Base-by-base conservation (phyloP, 2,888 invertebrate genomes). In the Eupsilia transversa region DNA sequence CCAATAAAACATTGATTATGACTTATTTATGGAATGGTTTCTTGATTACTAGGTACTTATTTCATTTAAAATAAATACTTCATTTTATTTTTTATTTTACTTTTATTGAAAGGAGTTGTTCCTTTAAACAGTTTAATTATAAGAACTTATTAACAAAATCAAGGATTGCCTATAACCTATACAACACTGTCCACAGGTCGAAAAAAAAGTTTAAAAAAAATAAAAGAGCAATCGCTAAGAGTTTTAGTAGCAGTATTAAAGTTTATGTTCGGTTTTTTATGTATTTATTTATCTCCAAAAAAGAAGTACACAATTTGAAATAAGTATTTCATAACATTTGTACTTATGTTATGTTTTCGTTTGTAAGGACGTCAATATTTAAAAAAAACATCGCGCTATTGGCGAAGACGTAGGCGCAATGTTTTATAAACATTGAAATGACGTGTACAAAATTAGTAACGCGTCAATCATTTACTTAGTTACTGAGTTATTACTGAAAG, bases 341-440 rank as follows among this genome's bases (percentile, higher is more conserved):
- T 43, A 43, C 14, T 6, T 30, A 54, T 38, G 7, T 27, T 27
- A 46, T 38, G 10, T n/a, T 60, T n/a, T 52, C 3, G 20, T 20
- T 9, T 14, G 9, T 23, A n/a, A n/a, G n/a, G n/a, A 49, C 69
- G 61, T 69, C 54, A 41, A 49, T 41, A 61, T 46, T n/a, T 27
- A 38, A 63, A 69, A 43, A 70, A 41, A 7, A 61, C 2, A 79
- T 65, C 70, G 27, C 41, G 33, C 56, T 35, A 43, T 33, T n/a
- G n/a, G n/a, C n/a, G n/a, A 61, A 30, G 12, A 78, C 71, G 71
- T 66, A 46, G 14, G 43, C 35, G 2, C 30, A 54, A 35, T 82
- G 71, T 82, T 82, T 82, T 61, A 61, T 72, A 82, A 82, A 82
- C 82, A 82, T 68, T 27, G 0, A 27, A 43, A 70, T 80, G 82